Percentiles rank a stretch among this genome's conserved stretches.
Evolutionary conservation across 2,113 vertebrate genomes (phyloP).

Genomic region (Camelus bactrianus): DNA sequence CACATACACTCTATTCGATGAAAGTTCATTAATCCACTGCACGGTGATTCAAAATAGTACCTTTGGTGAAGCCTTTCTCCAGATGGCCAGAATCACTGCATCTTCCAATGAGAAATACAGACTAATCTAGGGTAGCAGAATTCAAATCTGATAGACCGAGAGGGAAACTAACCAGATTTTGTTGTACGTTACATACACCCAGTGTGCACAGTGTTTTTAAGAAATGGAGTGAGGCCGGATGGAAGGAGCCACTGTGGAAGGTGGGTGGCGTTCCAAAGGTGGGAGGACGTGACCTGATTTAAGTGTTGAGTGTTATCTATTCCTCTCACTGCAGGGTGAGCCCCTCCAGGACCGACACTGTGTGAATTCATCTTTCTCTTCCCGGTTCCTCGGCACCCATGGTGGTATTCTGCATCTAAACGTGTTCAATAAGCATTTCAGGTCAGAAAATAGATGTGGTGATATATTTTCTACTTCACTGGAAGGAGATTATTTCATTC

Average conservation of each 20-base stretch:
- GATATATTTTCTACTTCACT: not conserved
- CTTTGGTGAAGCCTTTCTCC: not conserved
- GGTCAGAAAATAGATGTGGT: not conserved
- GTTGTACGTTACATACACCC: conserved; percentile 17
- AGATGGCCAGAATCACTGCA: conserved; percentile 5
- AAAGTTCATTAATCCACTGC: conserved; percentile 56
- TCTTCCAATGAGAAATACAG: conserved; percentile 46
- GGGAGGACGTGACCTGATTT: not conserved
- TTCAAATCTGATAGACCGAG: not conserved
- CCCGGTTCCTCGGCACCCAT: not conserved
- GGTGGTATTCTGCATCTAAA: not conserved
- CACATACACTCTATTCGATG: not conserved
- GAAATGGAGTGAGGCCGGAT: not conserved
- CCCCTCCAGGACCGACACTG: not conserved
- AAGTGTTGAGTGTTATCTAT: not conserved
- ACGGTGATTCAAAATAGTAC: conserved; percentile 43
- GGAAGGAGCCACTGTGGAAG: not conserved
- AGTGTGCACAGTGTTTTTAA: not conserved
- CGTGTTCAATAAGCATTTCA: not conserved
- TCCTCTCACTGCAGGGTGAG: not conserved
- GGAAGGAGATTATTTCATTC: not conserved
- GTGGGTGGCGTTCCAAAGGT: not conserved
- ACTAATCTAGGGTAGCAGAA: conserved; percentile 40
- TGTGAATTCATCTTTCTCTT: not conserved
- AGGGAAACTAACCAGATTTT: conserved; percentile 48